These are phyloP conservation scores for Planococcus citri DNA, from an alignment of 1,140 invertebrate species.

Conservation along the genomic window DNA sequence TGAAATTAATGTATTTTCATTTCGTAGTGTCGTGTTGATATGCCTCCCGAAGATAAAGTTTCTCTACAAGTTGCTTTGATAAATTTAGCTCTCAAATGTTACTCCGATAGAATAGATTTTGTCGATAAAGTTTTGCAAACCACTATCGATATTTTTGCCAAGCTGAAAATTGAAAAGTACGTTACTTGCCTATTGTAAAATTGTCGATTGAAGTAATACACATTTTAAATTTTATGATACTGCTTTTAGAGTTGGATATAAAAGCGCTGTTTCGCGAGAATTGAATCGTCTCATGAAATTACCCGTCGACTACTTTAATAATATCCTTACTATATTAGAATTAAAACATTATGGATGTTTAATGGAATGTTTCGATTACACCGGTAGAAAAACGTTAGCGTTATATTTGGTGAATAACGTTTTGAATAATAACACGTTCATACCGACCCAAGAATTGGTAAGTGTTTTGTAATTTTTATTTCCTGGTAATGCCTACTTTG, in stretches of 20 bases:
- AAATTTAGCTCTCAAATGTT: constrained; percentile 91
- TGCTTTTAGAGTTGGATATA: constrained; percentile 58
- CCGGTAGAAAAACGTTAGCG: constrained; percentile 73
- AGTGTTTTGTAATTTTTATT: not conserved
- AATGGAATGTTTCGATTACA: constrained; percentile 79
- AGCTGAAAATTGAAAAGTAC: constrained; percentile 61
- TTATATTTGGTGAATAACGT: constrained; percentile 79
- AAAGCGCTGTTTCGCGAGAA: constrained; percentile 77
- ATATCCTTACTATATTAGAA: constrained; percentile 72
- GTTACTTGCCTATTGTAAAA: constrained; percentile 30
- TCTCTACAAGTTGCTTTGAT: constrained; percentile 89
- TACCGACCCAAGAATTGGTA: constrained; percentile 63
- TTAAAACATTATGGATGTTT: constrained; percentile 73
- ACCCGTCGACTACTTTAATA: constrained; percentile 88
- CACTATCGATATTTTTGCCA: constrained; percentile 72
- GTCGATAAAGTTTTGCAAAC: constrained; percentile 90
- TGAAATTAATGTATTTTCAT: not conserved
- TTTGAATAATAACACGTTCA: constrained; percentile 73
- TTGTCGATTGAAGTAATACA: no score
- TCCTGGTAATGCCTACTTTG: not conserved
- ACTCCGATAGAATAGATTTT: constrained; percentile 85
- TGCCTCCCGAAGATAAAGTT: constrained; percentile 92
- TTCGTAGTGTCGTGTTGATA: constrained; percentile 69
- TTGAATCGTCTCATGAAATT: constrained; percentile 85
- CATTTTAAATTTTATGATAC: not conserved